Conservation (phyloP, 2,888 invertebrate genomes). For the Mesodorylaimus sp. region DNA sequence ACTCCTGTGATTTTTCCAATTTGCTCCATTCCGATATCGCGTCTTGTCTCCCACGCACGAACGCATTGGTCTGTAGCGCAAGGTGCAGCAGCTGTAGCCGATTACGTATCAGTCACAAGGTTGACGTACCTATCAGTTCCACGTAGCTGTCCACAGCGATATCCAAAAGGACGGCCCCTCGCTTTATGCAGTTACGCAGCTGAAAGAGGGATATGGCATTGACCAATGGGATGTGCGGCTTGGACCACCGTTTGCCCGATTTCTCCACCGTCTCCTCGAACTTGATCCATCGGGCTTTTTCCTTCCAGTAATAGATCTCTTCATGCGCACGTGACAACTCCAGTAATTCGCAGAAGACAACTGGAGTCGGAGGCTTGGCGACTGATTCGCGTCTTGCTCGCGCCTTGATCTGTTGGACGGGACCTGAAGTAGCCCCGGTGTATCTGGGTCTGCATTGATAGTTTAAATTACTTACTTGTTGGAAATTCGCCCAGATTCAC, state of each 20-base stretch:
- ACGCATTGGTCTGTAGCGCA: conserved; percentile 1
- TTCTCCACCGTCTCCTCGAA: conserved; percentile 40
- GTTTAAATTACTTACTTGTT: conserved; percentile 1
- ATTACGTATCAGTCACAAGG: too few species aligned
- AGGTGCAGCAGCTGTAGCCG: too few species aligned
- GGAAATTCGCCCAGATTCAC: conserved; percentile 6
- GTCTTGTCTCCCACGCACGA: conserved; percentile 4
- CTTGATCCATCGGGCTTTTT: conserved; percentile 34
- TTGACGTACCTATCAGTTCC: conserved; percentile 14
- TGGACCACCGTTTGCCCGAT: conserved; percentile 38
- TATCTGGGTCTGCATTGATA: neutral
- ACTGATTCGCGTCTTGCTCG: neutral
- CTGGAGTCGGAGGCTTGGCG: too few species aligned
- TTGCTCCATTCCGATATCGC: conserved; percentile 2
- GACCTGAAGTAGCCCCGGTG: neutral
- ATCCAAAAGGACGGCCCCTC: conserved; percentile 30
- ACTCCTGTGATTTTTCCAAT: neutral
- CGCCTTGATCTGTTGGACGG: conserved; percentile 1
- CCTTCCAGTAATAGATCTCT: neutral
- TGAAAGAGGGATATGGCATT: conserved; percentile 36
- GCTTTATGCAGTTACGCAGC: conserved; percentile 30
- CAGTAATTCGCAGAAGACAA: conserved; percentile 3
- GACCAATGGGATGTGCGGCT: conserved; percentile 38
- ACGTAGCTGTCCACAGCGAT: conserved; percentile 19
- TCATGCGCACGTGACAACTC: neutral